Evolutionary conservation across 2,113 vertebrate genomes (phyloP), one percentile per base, ranked within the genome.

Genomic region (Aythya baeri): DNA sequence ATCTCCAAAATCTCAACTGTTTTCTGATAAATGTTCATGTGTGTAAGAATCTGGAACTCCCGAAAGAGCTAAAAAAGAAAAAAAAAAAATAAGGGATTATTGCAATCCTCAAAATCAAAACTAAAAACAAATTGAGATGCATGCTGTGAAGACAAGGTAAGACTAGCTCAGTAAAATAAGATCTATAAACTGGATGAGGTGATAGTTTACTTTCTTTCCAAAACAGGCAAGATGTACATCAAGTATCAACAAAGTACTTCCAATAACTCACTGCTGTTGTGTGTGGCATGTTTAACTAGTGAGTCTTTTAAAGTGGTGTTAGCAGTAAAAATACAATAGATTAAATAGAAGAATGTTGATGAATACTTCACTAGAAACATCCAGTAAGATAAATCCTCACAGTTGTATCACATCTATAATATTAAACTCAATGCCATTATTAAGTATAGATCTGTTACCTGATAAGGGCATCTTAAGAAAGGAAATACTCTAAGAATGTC

Each of bases 21-120:
- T 97, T 96, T 98, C 90, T 97, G 97, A 72, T 92, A 97, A 91
- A 98, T 94, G 83, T 98, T 97, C 85, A 38, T 95, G n/a, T 93
- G 96, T 55, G 96, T 98, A 67, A 98, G 97, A 88, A 98, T 93
- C 58, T 97, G 96, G 93, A 98, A 97, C 95, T 98, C 98, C 96
- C 95, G 97, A 88, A 98, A 98, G 73, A 98, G 95, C 97, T 98
- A 66, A 63, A 91, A 88, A 77, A 44, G 16, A 26, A 50, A 22
- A 76, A 89, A 89, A 63, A 94, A 84, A 67, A 26, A 32, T 41
- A 41, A 58, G 17, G 18, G 81, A 59, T 84, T 84, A 87, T 8
- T 80, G 58, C 50, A 73, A 8, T 74, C 52, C 23, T 95, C 18
- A 76, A 70, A 87, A 36, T 12, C 44, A 32, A 81, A 94, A 79